phyloP scores from a whole-genome alignment of 2,797 vertebrate species.

The Garrulus glandarius region DNA sequence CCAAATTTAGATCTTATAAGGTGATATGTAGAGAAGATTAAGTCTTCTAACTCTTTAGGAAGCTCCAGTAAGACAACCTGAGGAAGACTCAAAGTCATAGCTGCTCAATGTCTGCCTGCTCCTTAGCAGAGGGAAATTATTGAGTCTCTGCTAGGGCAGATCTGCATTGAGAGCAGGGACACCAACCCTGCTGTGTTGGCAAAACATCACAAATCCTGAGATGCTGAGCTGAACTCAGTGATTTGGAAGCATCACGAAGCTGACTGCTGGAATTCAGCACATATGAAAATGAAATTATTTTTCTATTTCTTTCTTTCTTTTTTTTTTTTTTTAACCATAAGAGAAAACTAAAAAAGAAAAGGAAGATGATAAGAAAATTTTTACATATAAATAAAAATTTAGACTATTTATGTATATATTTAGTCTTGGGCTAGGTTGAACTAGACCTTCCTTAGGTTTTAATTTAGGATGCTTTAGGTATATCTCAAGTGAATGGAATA shows the following conservation, averaged over 20 bases:
- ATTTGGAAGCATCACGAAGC: neutral
- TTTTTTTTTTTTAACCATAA: neutral
- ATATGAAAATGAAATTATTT: neutral
- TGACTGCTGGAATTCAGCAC: neutral
- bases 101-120: neutral
- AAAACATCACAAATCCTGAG: neutral
- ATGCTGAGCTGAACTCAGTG: neutral
- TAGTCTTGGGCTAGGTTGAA: neutral
- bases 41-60: neutral
- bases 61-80: neutral
- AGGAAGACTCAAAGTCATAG: neutral
- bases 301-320: neutral
- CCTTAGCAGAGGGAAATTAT: neutral
- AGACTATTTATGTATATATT: neutral
- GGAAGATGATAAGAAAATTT: neutral
- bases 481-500: neutral
- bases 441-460: neutral
- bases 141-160: neutral
- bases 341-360: neutral
- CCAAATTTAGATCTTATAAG: neutral
- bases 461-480: neutral
- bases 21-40: neutral
- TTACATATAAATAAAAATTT: neutral
- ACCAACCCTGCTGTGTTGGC: neutral
- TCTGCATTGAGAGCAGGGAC: neutral